Percentiles rank a stretch among this genome's conserved stretches.
Evolutionary conservation across 2,797 vertebrate species (phyloP).

Genomic region (Aplochiton taeniatus): DNA sequence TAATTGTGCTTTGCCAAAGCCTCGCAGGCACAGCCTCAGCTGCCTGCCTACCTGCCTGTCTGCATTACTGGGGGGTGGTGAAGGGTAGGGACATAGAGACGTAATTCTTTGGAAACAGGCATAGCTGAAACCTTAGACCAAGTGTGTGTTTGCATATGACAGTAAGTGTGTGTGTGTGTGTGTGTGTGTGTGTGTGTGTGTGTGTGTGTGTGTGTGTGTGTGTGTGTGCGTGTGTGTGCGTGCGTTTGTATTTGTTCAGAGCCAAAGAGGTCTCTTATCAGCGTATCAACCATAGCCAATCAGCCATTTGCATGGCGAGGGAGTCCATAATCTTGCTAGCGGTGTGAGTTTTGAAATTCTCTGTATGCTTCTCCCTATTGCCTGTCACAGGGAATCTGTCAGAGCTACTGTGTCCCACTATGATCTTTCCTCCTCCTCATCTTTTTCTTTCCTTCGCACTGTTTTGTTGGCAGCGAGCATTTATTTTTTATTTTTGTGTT

Average conservation of each 20-base stretch:
- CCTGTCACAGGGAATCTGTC: background rate
- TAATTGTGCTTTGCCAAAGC: conserved; percentile 17
- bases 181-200: background rate
- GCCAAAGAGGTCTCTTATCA: background rate
- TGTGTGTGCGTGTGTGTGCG: background rate
- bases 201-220: background rate
- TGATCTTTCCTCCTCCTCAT: background rate
- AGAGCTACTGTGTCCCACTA: background rate
- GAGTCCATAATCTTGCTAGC: background rate
- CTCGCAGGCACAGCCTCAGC: conserved; percentile 13
- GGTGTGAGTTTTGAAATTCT: background rate
- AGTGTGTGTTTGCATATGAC: background rate
- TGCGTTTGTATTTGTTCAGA: background rate
- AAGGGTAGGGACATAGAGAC: no score
- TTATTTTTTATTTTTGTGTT: conserved; percentile 16
- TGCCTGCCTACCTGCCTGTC: conserved; percentile 6
- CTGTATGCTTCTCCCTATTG: background rate
- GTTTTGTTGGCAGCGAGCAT: conserved; percentile 15
- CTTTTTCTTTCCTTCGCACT: background rate
- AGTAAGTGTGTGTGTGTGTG: background rate
- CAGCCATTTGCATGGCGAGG: background rate
- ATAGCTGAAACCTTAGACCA: no score
- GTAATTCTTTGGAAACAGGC: no score
- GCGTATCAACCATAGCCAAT: background rate
- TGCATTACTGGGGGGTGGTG: background rate